These are phyloP conservation scores for Papilio polytes DNA, from an alignment of 1,140 invertebrate genomes.

Conservation along the genomic window DNA sequence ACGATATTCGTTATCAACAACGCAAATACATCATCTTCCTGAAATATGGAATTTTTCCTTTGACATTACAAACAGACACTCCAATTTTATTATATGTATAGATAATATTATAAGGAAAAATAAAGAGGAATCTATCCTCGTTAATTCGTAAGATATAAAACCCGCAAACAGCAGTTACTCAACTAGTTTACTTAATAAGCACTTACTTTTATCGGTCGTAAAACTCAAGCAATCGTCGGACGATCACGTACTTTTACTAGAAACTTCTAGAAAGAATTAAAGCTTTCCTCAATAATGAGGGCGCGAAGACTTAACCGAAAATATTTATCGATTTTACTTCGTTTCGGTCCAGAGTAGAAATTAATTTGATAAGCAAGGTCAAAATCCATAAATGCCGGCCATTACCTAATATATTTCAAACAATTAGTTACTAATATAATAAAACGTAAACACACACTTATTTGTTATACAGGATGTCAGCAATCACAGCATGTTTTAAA, in stretches of 20 bases:
- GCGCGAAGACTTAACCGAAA: neutral
- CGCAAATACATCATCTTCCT: too few relatives aligned
- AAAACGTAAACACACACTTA: too few relatives aligned
- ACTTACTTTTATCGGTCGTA: slow-evolving; percentile 15
- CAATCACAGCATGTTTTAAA: too few relatives aligned
- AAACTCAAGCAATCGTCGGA: slow-evolving; percentile 1
- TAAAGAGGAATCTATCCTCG: neutral
- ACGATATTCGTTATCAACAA: too few relatives aligned
- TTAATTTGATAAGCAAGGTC: neutral
- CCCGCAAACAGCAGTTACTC: neutral
- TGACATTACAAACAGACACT: too few relatives aligned
- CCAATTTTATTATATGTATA: too few relatives aligned
- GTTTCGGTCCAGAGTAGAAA: neutral
- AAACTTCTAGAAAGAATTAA: slow-evolving; percentile 15
- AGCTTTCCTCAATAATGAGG: neutral
- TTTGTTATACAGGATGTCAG: too few relatives aligned
- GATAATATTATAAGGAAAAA: neutral
- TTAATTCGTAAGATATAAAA: slow-evolving; percentile 1
- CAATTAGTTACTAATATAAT: too few relatives aligned
- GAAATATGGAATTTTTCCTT: too few relatives aligned
- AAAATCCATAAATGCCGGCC: too few relatives aligned
- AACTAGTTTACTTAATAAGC: slow-evolving; percentile 25
- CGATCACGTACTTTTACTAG: slow-evolving; percentile 9
- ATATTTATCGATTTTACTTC: neutral
- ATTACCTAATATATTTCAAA: too few relatives aligned